phyloP scores from a whole-genome alignment of 2,113 vertebrate genomes.

The Todiramphus chloris region DNA sequence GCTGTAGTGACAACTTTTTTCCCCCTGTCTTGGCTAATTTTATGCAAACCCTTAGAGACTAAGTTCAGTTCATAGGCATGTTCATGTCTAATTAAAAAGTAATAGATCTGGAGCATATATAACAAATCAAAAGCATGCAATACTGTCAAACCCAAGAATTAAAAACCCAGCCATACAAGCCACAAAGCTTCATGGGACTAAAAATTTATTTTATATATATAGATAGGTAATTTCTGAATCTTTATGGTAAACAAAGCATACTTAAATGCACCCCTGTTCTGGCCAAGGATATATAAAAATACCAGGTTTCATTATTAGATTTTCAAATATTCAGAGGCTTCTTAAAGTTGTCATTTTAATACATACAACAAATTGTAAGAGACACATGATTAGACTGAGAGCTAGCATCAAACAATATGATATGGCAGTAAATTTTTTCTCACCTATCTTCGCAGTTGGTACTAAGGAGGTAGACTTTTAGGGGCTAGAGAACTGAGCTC shows the following conservation, averaged over 20 bases:
- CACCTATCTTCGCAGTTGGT: not conserved
- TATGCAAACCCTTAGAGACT: not conserved
- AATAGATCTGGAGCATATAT: slow-evolving; percentile 18
- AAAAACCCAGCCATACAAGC: not conserved
- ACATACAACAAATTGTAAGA: not conserved
- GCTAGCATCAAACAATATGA: not conserved
- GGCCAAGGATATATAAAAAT: not conserved
- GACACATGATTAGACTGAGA: not conserved
- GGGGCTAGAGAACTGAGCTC: not conserved
- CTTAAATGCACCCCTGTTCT: not conserved
- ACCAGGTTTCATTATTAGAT: not conserved
- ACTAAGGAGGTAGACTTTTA: not conserved
- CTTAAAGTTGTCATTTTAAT: not conserved
- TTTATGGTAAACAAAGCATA: not conserved
- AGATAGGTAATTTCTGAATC: not conserved
- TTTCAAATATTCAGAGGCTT: not conserved
- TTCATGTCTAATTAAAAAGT: slow-evolving; percentile 48
- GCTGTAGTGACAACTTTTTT: not conserved
- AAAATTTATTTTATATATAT: not conserved
- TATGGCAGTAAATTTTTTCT: not conserved
- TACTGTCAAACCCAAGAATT: slow-evolving; percentile 2
- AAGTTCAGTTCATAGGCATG: not conserved
- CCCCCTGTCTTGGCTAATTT: not conserved
- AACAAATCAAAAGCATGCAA: slow-evolving; percentile 20
- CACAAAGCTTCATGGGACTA: not conserved